Evolutionary conservation across 2,888 invertebrate species (phyloP).

Genomic region (Erebia aethiops): DNA sequence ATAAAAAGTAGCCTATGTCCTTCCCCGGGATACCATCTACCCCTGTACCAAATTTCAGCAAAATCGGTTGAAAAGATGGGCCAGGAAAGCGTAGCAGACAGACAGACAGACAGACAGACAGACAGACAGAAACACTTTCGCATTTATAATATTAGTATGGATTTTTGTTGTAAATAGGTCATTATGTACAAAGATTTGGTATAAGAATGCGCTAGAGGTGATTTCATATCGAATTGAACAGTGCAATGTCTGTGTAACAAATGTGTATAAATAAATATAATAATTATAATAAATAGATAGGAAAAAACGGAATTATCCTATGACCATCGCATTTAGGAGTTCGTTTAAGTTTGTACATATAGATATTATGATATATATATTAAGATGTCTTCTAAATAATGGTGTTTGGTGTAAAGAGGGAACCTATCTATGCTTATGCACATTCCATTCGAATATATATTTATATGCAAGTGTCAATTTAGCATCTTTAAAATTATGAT

Average conservation of each 20-base stretch:
- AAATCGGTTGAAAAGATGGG: too few relatives aligned
- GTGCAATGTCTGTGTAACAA: slow-evolving; percentile 80
- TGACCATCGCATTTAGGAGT: slow-evolving; percentile 74
- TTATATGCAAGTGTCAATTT: slow-evolving; percentile 79
- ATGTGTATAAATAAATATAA: slow-evolving; percentile 69
- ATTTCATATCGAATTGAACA: slow-evolving; percentile 74
- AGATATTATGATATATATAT: slow-evolving; percentile 44
- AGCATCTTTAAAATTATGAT: slow-evolving; percentile 55
- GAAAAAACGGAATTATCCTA: slow-evolving; percentile 74
- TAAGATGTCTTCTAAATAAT: slow-evolving; percentile 71
- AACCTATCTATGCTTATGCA: slow-evolving; percentile 79
- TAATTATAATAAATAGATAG: slow-evolving; percentile 69
- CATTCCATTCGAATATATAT: slow-evolving; percentile 76
- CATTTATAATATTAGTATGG: too few relatives aligned
- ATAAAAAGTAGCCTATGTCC: too few relatives aligned
- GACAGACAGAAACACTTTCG: too few relatives aligned
- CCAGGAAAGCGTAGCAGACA: too few relatives aligned
- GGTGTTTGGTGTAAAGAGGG: slow-evolving; percentile 81
- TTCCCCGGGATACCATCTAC: too few relatives aligned
- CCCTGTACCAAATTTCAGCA: too few relatives aligned
- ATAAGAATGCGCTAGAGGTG: slow-evolving; percentile 50
- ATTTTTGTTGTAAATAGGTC: slow-evolving; percentile 24
- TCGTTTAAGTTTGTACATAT: slow-evolving; percentile 77
- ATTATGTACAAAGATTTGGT: slow-evolving; percentile 52
- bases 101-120: too few relatives aligned